Evolutionary conservation across 2,113 vertebrate genomes (phyloP), one percentile per base, ranked within the genome.

Genomic region (Callithrix jacchus): DNA sequence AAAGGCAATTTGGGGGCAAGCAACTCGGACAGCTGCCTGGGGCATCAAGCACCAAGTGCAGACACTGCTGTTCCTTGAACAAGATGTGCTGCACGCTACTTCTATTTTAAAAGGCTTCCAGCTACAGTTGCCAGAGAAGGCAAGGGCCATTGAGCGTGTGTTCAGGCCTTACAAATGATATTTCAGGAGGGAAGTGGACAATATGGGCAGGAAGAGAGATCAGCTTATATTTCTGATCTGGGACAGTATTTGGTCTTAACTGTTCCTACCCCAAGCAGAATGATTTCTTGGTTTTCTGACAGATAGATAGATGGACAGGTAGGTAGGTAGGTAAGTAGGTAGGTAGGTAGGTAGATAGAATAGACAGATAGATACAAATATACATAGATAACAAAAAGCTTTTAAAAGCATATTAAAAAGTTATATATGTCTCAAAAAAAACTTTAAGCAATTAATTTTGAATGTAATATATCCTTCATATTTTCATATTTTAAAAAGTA

Each of bases 1-100:
- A 95, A 90, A 97, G 92, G 94, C 93, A 93, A 83, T 79, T 49
- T 90, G 52, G 56, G 90, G 87, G 66, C 93, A 95, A 97, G 85
- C 32, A 85, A 27, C n/a, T 49, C 84, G 80, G 85, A 94, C 87
- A 93, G 89, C 74, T 93, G 70, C 58, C 54, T 17, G 8, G 49
- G 20, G 74, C 66, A 80, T 49, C 16, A 40, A 20, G 61, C 81
- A 20, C 47, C 8, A 35, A 86, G 66, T 71, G 27, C 92, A 89
- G 94, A 92, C 40, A 0, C 58, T 61, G 85, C 71, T 93, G 40
- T 66, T 88, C n/a, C 85, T 88, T 91, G 71, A 77, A 95, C 91
- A 96, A 76, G 82, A 87, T 42, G 82, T 82, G 81, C 74, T 79
- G 64, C 3, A 1, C 77, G 11, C 56, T 35, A 32, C 47, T 87